Conservation (phyloP, 2,888 invertebrate genomes). For the Orchestes rusci region DNA sequence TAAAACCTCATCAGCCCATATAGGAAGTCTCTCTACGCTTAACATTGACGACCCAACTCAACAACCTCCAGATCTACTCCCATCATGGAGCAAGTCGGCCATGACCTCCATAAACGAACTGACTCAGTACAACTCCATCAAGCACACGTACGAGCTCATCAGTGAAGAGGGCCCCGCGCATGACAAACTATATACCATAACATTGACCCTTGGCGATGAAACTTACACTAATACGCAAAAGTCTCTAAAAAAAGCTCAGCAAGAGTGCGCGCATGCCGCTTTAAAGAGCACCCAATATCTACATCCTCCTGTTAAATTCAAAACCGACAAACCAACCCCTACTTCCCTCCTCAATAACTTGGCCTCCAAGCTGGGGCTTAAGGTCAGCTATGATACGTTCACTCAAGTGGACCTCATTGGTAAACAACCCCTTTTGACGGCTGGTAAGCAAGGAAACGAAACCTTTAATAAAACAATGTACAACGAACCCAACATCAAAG, state of each 20-base stretch:
- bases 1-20: no score
- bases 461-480: no score
- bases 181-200: conserved; percentile 33
- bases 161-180: conserved; percentile 36
- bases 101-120: conserved; percentile 31
- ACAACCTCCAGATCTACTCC: no score
- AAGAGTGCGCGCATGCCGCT: conserved; percentile 33
- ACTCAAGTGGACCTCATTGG: no score
- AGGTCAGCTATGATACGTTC: conserved; percentile 31
- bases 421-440: no score
- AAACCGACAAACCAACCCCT: conserved; percentile 24
- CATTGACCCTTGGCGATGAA: conserved; percentile 36
- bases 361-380: conserved; percentile 34
- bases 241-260: conserved; percentile 36
- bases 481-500: conserved; percentile 29
- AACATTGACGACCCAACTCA: no score
- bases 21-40: no score
- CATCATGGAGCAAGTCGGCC: no score
- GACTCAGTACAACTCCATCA: conserved; percentile 31
- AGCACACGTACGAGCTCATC: conserved; percentile 29
- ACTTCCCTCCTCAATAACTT: conserved; percentile 38
- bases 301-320: conserved; percentile 30
- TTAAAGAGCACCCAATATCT: conserved; percentile 33
- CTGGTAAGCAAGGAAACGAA: no score
- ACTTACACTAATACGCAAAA: conserved; percentile 31